Conservation (phyloP, 2,888 invertebrate genomes). For the Agapostemon virescens region DNA sequence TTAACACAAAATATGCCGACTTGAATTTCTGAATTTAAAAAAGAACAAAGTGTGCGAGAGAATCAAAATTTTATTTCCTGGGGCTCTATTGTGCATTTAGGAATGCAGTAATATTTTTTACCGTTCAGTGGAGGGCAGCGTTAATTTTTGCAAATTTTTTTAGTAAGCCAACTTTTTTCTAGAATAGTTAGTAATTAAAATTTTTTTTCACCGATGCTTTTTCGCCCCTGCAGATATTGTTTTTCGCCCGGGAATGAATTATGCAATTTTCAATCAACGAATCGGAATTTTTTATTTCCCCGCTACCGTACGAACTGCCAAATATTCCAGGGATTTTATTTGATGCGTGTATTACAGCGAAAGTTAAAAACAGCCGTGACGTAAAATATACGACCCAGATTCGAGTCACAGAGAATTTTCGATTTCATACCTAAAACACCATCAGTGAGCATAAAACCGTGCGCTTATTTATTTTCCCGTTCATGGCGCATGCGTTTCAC, state of each 20-base stretch:
- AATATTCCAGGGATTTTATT: not conserved
- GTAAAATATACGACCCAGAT: slow-evolving; percentile 25
- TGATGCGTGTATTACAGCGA: not conserved
- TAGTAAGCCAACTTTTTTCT: no score
- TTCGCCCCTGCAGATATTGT: no score
- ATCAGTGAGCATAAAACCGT: slow-evolving; percentile 33
- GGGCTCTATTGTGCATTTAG: no score
- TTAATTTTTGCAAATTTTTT: no score
- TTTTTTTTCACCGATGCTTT: no score
- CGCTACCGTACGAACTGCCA: not conserved
- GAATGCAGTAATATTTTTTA: no score
- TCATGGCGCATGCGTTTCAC: slow-evolving; percentile 13
- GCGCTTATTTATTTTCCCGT: slow-evolving; percentile 47
- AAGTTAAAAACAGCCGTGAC: not conserved
- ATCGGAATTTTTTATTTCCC: not conserved
- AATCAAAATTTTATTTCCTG: no score
- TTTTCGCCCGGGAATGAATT: not conserved
- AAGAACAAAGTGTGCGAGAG: no score
- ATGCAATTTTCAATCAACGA: not conserved
- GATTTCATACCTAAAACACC: slow-evolving; percentile 29
- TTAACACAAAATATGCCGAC: no score
- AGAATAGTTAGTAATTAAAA: no score
- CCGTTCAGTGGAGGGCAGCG: no score
- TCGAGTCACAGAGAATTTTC: slow-evolving; percentile 29
- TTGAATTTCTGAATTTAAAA: no score